Conservation (phyloP, 2,888 invertebrate genomes). For the Cheilosia grossa region DNA sequence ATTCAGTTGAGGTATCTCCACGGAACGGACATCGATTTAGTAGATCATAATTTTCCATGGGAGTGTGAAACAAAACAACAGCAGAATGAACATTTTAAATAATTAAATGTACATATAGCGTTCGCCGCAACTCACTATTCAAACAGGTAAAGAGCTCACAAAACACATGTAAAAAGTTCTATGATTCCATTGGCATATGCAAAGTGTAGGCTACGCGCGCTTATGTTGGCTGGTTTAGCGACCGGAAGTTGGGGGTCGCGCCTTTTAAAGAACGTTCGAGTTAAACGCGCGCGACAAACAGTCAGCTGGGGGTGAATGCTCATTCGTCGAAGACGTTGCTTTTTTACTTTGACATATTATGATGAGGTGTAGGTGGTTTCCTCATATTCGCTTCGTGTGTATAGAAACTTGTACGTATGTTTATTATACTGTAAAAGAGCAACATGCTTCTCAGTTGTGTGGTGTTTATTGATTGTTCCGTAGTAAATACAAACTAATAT, state of each 20-base stretch:
- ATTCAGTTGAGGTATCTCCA: conserved; percentile 29
- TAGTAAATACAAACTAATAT: too few relatives aligned
- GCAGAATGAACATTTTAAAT: too few relatives aligned
- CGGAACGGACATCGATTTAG: conserved; percentile 40
- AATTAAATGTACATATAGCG: too few relatives aligned
- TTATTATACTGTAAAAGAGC: neutral
- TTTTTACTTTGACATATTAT: neutral
- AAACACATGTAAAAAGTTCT: conserved; percentile 30
- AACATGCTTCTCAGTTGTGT: conserved; percentile 11
- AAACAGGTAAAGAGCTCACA: conserved; percentile 32
- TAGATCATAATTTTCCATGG: conserved; percentile 16
- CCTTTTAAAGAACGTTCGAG: conserved; percentile 44
- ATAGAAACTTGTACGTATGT: neutral
- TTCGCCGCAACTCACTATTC: neutral
- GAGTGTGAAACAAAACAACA: neutral
- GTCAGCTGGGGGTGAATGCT: neutral
- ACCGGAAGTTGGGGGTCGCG: conserved; percentile 65
- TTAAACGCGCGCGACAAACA: conserved; percentile 22
- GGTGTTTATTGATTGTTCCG: neutral
- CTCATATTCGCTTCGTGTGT: neutral
- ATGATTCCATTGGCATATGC: conserved; percentile 15
- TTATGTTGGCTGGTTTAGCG: conserved; percentile 51
- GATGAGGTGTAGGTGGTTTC: conserved; percentile 19
- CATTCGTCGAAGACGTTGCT: conserved; percentile 16
- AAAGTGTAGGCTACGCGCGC: conserved; percentile 10